phyloP scores from a whole-genome alignment of 2,797 vertebrate species.

The Ibycter americanus region DNA sequence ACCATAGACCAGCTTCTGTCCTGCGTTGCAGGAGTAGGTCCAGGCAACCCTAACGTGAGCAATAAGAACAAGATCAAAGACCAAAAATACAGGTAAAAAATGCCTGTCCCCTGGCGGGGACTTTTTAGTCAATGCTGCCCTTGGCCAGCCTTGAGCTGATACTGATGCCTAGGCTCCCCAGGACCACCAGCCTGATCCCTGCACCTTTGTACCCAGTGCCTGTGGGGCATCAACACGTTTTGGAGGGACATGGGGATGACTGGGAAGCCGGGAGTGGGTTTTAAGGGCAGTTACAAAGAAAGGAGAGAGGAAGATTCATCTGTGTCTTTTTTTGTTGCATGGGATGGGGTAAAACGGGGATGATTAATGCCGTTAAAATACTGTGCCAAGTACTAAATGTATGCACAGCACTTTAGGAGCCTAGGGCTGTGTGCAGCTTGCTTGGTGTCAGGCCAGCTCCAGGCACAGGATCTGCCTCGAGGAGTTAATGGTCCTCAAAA shows the following conservation, averaged over 20 bases:
- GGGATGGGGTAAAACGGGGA: background rate
- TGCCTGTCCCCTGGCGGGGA: background rate
- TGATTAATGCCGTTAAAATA: background rate
- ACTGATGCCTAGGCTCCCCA: fast-evolving
- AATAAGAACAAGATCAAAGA: background rate
- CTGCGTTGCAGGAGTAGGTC: background rate
- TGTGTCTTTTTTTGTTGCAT: background rate
- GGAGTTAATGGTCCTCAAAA: background rate
- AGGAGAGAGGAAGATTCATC: background rate
- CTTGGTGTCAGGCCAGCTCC: background rate
- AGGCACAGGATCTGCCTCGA: background rate
- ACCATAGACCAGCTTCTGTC: background rate
- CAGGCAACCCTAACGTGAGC: background rate
- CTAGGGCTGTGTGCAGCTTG: background rate
- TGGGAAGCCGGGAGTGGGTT: background rate
- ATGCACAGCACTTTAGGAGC: conserved; percentile 48
- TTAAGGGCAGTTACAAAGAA: background rate
- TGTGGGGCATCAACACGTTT: background rate
- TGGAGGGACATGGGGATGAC: background rate
- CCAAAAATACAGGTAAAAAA: background rate
- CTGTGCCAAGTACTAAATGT: background rate
- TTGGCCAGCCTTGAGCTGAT: background rate
- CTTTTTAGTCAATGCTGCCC: background rate
- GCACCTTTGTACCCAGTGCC: background rate
- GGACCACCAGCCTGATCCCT: background rate